A percentile compares a stretch with the other conserved stretches of the same genome.
Evolutionary conservation across 2,888 invertebrate genomes (phyloP).

Genomic region (Parascotia fuliginaria): DNA sequence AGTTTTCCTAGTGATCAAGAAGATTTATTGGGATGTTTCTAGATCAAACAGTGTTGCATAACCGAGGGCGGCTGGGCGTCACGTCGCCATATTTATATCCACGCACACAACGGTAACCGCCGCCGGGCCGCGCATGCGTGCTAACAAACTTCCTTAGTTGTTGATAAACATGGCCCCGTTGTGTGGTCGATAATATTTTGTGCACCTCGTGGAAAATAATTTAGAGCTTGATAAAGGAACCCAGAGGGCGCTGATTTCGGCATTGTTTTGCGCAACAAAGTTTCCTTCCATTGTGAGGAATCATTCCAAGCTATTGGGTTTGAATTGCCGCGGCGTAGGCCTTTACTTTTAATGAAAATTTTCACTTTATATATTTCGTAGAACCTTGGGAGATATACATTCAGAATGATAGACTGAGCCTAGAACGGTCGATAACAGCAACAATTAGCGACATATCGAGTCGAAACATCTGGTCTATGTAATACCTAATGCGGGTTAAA

Average conservation of each 20-base stretch:
- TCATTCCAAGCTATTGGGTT: conserved; percentile 25
- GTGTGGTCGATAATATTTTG: conserved; percentile 66
- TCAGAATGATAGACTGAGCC: neutral
- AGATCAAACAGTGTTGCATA: conserved; percentile 73
- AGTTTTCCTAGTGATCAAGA: conserved; percentile 41
- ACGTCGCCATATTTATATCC: conserved; percentile 60
- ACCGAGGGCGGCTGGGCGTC: conserved; percentile 61
- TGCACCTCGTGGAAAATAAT: conserved; percentile 56
- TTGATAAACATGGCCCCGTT: conserved; percentile 61
- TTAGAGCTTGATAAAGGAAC: conserved; percentile 41
- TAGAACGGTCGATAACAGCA: neutral
- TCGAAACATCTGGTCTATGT: neutral
- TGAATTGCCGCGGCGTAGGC: conserved; percentile 26
- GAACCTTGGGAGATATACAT: neutral
- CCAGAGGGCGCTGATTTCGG: conserved; percentile 36
- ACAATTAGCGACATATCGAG: neutral
- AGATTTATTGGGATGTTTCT: conserved; percentile 64
- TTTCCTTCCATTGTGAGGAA: conserved; percentile 20
- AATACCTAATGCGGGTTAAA: conserved; percentile 6
- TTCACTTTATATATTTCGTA: neutral
- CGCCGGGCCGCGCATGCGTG: conserved; percentile 58
- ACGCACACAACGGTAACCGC: conserved; percentile 44
- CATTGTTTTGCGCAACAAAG: conserved; percentile 11
- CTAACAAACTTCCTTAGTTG: conserved; percentile 50
- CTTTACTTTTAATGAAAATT: conserved; percentile 21